Evolutionary conservation across 2,888 invertebrate species (phyloP).

Genomic region (Amphipoea lucens): DNA sequence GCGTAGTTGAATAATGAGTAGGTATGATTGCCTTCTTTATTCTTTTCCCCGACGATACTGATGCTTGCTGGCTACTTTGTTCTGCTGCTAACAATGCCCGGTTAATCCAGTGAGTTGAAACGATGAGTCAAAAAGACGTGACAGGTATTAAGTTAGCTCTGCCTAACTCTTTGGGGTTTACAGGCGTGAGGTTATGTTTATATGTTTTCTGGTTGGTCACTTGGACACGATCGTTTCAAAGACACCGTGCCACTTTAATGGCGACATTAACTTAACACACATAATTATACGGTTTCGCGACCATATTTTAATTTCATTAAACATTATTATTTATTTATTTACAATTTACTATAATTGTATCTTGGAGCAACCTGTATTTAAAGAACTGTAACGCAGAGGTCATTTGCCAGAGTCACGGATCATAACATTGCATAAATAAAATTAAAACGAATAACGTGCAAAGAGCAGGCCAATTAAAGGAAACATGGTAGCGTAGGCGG

Average conservation of each 20-base stretch:
- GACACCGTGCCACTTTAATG: not conserved
- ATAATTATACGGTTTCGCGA: not conserved
- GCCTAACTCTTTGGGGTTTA: not conserved
- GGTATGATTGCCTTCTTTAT: not conserved
- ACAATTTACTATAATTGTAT: not conserved
- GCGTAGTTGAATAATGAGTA: constrained; percentile 5
- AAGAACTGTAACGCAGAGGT: too few relatives aligned
- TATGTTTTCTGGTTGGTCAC: not conserved
- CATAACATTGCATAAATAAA: not conserved
- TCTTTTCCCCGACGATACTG: not conserved
- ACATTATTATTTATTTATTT: not conserved
- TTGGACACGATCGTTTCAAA: not conserved
- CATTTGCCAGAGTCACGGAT: too few relatives aligned
- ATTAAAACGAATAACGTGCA: not conserved
- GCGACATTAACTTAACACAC: not conserved
- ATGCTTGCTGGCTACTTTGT: not conserved
- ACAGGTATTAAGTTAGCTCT: not conserved
- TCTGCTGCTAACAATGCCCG: not conserved
- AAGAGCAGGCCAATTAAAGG: not conserved
- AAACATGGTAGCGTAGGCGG: not conserved
- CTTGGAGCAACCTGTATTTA: too few relatives aligned
- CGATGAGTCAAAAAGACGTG: not conserved
- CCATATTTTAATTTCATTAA: not conserved
- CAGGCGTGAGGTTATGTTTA: not conserved
- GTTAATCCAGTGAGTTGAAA: not conserved